A percentile compares a stretch with the other conserved stretches of the same genome.
Conservation (phyloP, 2,888 invertebrate species). For the Cotesia congregata region DNA sequence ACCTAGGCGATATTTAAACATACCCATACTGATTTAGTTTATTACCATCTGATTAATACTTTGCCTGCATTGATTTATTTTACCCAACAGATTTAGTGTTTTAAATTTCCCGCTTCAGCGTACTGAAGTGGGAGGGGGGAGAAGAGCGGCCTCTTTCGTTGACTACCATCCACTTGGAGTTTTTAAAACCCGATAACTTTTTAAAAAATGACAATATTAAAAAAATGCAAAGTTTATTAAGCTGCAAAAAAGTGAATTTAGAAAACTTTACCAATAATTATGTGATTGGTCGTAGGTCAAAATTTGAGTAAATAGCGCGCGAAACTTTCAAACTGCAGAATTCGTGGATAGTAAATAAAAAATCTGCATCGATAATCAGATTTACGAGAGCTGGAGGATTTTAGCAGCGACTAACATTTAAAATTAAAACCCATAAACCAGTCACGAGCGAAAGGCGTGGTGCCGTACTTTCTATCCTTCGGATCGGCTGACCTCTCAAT, state of each 20-base stretch:
- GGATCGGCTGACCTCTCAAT: constrained; percentile 59
- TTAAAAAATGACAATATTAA: background rate
- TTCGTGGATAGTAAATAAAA: too few relatives aligned
- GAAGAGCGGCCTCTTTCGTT: too few relatives aligned
- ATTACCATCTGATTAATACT: constrained; percentile 27
- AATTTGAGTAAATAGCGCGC: background rate
- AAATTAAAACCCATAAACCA: constrained; percentile 52
- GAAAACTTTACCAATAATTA: background rate
- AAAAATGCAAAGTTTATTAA: background rate
- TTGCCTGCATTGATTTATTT: constrained; percentile 19
- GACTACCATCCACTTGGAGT: background rate
- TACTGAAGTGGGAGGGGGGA: too few relatives aligned
- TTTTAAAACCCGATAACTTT: background rate
- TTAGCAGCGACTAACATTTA: background rate
- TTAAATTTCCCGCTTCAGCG: too few relatives aligned
- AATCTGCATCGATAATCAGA: background rate
- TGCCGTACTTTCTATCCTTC: constrained; percentile 48
- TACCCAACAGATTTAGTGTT: background rate
- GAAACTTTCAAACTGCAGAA: too few relatives aligned
- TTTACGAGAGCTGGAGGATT: background rate
- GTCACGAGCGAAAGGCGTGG: constrained; percentile 65
- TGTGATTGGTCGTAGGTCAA: background rate
- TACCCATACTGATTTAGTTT: constrained; percentile 2
- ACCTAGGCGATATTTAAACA: background rate
- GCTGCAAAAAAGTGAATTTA: background rate